phyloP scores from a whole-genome alignment of 2,888 invertebrate genomes.

The Macroteleia sp. region DNA sequence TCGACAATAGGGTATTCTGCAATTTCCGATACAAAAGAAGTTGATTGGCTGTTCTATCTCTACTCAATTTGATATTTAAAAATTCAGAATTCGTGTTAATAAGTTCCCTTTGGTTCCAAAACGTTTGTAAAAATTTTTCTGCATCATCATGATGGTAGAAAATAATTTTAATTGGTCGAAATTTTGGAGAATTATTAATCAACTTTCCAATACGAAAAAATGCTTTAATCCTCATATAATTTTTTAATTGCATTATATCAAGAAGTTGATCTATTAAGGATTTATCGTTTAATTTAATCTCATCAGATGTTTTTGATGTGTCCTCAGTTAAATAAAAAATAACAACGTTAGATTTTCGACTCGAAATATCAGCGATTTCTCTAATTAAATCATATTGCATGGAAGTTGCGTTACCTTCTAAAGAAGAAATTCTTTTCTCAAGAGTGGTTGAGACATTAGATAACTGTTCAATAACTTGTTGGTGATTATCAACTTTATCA shows the following conservation, averaged over 20 bases:
- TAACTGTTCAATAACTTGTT: no score
- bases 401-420: no score
- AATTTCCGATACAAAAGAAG: not conserved
- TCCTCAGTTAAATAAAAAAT: no score
- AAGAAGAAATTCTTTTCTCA: no score
- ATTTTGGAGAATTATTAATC: not conserved
- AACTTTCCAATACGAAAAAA: not conserved
- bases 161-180: not conserved
- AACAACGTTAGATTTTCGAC: no score
- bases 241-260: not conserved
- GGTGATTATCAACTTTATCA: no score
- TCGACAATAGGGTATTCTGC: not conserved
- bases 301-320: no score
- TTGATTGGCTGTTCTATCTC: not conserved
- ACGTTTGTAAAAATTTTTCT: not conserved
- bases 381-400: no score
- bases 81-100: not conserved
- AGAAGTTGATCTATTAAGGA: not conserved
- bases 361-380: no score
- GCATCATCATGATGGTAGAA: not conserved
- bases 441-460: no score
- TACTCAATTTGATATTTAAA: not conserved
- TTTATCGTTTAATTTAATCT: no score
- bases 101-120: not conserved
- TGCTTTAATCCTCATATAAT: not conserved